phyloP scores from a whole-genome alignment of 2,113 vertebrate genomes.

The Triplophysa tibetana region DNA sequence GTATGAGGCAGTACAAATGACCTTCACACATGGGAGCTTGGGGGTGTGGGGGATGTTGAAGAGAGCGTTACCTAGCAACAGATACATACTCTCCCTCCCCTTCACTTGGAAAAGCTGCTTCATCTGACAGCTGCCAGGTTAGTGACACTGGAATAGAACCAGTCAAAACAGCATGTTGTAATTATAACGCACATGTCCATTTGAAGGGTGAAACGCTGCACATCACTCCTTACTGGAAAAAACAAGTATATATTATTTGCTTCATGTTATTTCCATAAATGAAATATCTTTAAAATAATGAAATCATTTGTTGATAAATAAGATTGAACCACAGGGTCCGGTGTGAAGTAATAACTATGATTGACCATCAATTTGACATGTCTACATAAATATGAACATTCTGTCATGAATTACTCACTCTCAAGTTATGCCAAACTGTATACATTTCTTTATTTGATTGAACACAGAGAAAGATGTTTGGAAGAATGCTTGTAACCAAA shows the following conservation, averaged over 20 bases:
- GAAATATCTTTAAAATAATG: no score
- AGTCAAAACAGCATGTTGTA: conserved; percentile 20
- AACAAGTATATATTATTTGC: background rate
- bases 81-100: background rate
- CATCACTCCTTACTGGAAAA: conserved; percentile 13
- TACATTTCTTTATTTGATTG: no score
- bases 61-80: conserved; percentile 65
- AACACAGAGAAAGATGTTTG: no score
- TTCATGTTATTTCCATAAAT: no score
- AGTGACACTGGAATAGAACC: conserved; percentile 15
- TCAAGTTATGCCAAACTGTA: no score
- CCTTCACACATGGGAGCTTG: conserved; percentile 58
- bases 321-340: no score
- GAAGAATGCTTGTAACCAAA: no score
- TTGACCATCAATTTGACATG: no score
- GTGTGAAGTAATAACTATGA: no score
- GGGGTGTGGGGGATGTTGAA: conserved; percentile 21
- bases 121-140: conserved; percentile 30
- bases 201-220: background rate
- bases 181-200: conserved; percentile 12
- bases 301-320: no score
- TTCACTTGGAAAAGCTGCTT: background rate
- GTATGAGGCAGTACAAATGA: conserved; percentile 53
- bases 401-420: no score
- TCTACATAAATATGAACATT: no score